Percentiles rank a stretch among this genome's conserved stretches.
phyloP scores from a whole-genome alignment of 2,888 invertebrate species.

The Hartigia nigra region DNA sequence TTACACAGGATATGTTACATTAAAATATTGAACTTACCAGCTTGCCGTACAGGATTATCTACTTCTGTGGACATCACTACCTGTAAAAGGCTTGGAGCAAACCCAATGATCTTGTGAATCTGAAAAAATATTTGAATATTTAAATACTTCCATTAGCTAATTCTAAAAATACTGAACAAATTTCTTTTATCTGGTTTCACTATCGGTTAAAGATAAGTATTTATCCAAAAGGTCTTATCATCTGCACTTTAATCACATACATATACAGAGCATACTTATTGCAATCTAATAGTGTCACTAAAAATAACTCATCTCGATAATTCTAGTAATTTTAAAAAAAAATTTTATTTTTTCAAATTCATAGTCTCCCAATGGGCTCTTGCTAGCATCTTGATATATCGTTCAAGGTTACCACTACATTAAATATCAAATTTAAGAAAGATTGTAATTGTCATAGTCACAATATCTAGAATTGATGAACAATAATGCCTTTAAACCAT shows the following conservation, averaged over 20 bases:
- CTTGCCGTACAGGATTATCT: conserved; percentile 93
- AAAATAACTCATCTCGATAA: neutral
- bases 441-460: neutral
- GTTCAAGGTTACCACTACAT: neutral
- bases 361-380: neutral
- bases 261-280: neutral
- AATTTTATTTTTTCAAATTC: neutral
- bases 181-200: neutral
- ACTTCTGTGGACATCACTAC: conserved; percentile 92
- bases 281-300: neutral
- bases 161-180: neutral
- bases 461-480: neutral
- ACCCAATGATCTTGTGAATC: conserved; percentile 96
- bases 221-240: neutral
- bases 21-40: conserved; percentile 69
- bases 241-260: neutral
- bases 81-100: conserved; percentile 92
- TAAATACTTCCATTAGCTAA: neutral
- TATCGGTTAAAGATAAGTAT: neutral
- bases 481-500: neutral
- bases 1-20: neutral
- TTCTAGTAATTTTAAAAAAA: neutral
- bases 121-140: conserved; percentile 58
- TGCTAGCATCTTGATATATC: neutral
- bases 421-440: neutral